phyloP scores from a whole-genome alignment of 2,113 vertebrate species.

The Tetrao urogallus region DNA sequence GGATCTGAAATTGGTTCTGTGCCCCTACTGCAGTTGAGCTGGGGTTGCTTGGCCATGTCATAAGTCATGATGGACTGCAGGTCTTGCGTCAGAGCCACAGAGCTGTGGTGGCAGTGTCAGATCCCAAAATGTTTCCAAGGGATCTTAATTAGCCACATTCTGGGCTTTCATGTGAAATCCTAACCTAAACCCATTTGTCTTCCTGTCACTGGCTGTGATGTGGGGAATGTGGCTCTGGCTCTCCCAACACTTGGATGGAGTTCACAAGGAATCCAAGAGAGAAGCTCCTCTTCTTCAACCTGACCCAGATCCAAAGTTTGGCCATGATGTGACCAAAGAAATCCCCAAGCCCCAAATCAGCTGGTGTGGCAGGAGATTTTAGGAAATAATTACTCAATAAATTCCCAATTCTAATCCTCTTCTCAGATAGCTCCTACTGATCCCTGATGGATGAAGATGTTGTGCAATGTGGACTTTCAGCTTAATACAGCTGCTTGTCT shows the following conservation, averaged over 20 bases:
- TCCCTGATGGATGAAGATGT: neutral
- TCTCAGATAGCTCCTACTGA: neutral
- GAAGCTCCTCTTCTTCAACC: neutral
- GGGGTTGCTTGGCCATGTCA: neutral
- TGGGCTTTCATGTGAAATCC: constrained; percentile 28
- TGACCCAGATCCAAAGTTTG: neutral
- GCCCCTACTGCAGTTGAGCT: accelerated
- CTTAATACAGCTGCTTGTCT: neutral
- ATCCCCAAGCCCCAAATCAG: accelerated
- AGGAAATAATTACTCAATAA: neutral
- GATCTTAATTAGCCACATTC: constrained; percentile 27
- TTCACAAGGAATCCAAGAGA: neutral
- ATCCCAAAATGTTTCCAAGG: constrained; percentile 32
- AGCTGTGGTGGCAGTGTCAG: neutral
- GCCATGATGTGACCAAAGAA: neutral
- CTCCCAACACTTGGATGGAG: neutral
- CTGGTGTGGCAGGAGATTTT: neutral
- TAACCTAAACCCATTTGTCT: neutral
- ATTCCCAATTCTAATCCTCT: neutral
- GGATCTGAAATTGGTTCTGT: neutral
- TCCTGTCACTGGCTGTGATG: neutral
- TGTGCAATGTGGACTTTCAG: neutral
- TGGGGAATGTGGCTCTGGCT: neutral
- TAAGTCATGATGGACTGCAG: accelerated
- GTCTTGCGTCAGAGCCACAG: neutral